Base-by-base conservation (phyloP, 2,888 invertebrate species). In the Euzetes globulus region DNA sequence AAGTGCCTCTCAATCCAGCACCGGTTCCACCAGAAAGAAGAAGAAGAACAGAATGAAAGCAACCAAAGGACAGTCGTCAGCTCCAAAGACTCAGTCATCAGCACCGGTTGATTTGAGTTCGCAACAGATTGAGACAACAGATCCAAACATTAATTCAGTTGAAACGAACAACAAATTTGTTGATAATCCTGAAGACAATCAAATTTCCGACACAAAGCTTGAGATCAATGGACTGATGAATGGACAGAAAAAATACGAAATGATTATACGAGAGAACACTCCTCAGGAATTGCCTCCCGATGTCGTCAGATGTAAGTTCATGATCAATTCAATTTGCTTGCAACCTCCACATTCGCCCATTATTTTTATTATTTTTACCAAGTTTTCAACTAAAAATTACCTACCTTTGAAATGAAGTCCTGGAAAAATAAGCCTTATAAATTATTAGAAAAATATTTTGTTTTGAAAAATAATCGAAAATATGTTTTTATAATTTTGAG, bases 211-310 rank as follows among this genome's bases (percentile, higher is more conserved):
- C 4, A 25, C 17, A 27, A 27, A 58, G 58, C 58, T 27, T 58
- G 58, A 58, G 19, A 22, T 58, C 19, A 58, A 58, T 13, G 58
- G 58, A 58, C 58, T n/a, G n/a, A n/a, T n/a, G n/a, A n/a, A n/a
- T n/a, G n/a, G 76, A 47, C 78, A 75, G 65, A 76, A 79, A 11
- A 77, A 78, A 27, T 90, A 90, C 78, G 91, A 92, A 84, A 86
- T 92, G 85, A 94, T 94, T 79, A 92, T 94, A 81, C 88, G 92
- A 80, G 94, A 94, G 85, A 94, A 91, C 84, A 90, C 91, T 83
- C 95, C 95, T 2, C 85, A 88, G 78, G 93, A 92, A 83, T 85
- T 94, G 81, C 94, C 94, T 77, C 92, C 93, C 80, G 94, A 92
- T 85, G 94, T 96, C 81, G 90, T 92, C 79, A 88, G 94, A 89